phyloP scores from a whole-genome alignment of 1,140 invertebrate species.

The Chironomus striatipennis region DNA sequence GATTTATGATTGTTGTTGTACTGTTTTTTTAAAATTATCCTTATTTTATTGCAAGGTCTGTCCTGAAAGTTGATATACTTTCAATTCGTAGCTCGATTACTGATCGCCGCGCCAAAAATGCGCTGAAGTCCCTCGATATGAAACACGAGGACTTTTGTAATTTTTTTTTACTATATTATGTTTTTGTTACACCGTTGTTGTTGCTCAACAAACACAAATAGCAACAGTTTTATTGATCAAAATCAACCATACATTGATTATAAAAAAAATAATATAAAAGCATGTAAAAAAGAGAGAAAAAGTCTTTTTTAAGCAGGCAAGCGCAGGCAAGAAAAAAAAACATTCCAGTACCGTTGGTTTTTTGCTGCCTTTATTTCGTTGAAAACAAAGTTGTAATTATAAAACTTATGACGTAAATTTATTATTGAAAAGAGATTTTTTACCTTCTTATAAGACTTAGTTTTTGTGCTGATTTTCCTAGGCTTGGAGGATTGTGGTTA shows the following conservation, averaged over 20 bases:
- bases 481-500: not conserved
- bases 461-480: not conserved
- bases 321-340: not conserved
- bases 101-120: too few relatives aligned
- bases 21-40: too few relatives aligned
- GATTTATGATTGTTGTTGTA: too few relatives aligned
- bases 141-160: too few relatives aligned
- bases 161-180: too few relatives aligned
- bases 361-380: not conserved
- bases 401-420: slow-evolving; percentile 4
- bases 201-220: not conserved
- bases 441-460: not conserved
- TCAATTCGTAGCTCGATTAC: too few relatives aligned
- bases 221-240: not conserved
- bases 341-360: slow-evolving; percentile 18
- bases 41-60: too few relatives aligned
- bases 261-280: not conserved
- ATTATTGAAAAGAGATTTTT: slow-evolving; percentile 3
- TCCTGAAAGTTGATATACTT: too few relatives aligned
- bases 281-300: not conserved
- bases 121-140: too few relatives aligned
- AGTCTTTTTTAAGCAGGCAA: too few relatives aligned
- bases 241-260: slow-evolving; percentile 20
- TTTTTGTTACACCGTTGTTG: not conserved
- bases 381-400: not conserved